Evolutionary conservation across 2,113 vertebrate species (phyloP), one percentile per base, ranked within the genome.

Genomic region (Nothoprocta perdicaria): DNA sequence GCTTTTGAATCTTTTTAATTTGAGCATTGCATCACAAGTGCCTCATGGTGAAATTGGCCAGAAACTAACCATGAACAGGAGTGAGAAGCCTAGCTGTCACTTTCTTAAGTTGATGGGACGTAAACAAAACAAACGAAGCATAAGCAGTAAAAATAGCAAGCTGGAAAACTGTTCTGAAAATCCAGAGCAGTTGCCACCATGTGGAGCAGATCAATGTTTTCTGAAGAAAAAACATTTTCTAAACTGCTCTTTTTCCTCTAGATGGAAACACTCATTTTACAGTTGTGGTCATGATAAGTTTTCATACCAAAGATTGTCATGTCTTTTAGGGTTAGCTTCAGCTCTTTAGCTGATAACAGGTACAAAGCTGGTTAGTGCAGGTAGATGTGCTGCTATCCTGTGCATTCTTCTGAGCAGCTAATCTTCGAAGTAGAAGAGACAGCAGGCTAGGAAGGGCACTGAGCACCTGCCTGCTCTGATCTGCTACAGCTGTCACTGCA

Each of bases 41-140:
- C 31, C 26, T 67, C 27, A 52, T 83, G 84, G 31, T 91, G 83
- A 84, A 90, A 86, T 53, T 88, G 77, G 52, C 66, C 69, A 57
- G 61, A 84, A 89, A 71, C 26, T 45, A 75, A 88, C 55, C 15
- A 27, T 27, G 77, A 80, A 15, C 17, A 19, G n/a, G 43, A 86
- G 21, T 76, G 77, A 78, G 74, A 84, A 69, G n/a, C n/a, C 2
- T 52, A 45, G 21, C 53, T 84, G 48, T 69, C 12, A 48, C 27
- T 90, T 91, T 57, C 60, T 41, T 48, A 62, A 66, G 35, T 22
- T 75, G 65, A 53, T 69, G 41, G n/a, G 38, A 38, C 15, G 6
- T 31, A 65, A 46, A 80, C 12, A 48, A 29, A 93, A 38, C 62
- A 68, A 7, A 6, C 84, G 40, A 88, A 80, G 77, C 31, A 68